These are phyloP conservation scores for Melanocharis versteri DNA, from an alignment of 2,113 vertebrate species.

Conservation along the genomic window DNA sequence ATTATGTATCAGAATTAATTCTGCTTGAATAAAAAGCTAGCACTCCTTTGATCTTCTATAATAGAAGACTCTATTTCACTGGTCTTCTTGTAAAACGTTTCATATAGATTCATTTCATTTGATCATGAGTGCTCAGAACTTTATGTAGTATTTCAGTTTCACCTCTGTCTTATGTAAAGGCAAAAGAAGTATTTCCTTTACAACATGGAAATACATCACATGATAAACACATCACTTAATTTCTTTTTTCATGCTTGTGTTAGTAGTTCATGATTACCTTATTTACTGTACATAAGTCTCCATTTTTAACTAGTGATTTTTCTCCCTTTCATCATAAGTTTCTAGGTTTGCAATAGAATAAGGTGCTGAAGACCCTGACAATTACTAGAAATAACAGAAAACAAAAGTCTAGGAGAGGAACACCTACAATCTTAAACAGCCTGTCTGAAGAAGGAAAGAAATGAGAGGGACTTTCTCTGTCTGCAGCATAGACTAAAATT, in stretches of 20 bases:
- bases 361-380: not conserved
- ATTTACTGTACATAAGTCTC: not conserved
- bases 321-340: not conserved
- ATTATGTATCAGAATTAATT: not conserved
- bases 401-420: not conserved
- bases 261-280: not conserved
- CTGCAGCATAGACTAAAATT: not conserved
- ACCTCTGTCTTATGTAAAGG: not conserved
- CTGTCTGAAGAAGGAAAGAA: not conserved
- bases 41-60: not conserved
- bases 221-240: not conserved
- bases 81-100: not conserved
- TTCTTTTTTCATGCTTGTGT: not conserved
- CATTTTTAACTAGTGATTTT: not conserved
- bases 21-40: not conserved
- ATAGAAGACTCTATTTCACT: not conserved
- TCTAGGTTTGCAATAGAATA: not conserved
- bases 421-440: not conserved
- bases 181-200: not conserved
- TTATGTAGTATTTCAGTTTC: not conserved
- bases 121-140: not conserved
- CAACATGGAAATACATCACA: not conserved
- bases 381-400: not conserved
- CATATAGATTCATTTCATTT: not conserved
- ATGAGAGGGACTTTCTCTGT: not conserved